Conservation (phyloP, 2,797 vertebrate species). For the Pelobates cultripes region DNA sequence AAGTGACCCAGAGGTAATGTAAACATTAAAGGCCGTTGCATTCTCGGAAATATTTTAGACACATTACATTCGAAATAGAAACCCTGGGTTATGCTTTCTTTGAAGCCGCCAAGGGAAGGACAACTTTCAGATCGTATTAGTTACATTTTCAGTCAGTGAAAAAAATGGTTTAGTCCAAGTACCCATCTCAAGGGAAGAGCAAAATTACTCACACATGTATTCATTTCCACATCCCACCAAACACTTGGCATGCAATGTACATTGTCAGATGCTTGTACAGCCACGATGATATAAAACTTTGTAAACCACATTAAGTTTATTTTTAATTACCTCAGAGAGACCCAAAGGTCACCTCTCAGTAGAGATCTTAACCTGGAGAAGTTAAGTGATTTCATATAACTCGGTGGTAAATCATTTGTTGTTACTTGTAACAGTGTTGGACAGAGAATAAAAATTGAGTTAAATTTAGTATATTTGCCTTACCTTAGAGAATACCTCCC, state of each 20-base stretch:
- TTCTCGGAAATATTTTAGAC: constrained; percentile 43
- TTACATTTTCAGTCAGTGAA: constrained; percentile 40
- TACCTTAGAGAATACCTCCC: constrained; percentile 13
- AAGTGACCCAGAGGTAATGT: constrained; percentile 50
- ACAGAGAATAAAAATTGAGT: constrained; percentile 25
- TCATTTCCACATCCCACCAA: constrained; percentile 71
- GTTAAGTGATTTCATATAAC: constrained; percentile 44
- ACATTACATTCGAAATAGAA: constrained; percentile 40
- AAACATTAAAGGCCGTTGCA: constrained; percentile 24
- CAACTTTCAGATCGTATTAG: constrained; percentile 46
- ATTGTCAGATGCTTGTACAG: constrained; percentile 75
- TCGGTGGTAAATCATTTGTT: constrained; percentile 49
- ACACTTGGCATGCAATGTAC: constrained; percentile 73
- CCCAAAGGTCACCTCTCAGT: constrained; percentile 34
- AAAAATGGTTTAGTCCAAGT: constrained; percentile 25
- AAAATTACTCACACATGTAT: constrained; percentile 71
- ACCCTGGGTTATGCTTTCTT: constrained; percentile 16
- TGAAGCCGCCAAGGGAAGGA: constrained; percentile 44
- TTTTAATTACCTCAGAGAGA: constrained; percentile 45
- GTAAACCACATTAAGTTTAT: constrained; percentile 35
- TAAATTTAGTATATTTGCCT: constrained; percentile 27
- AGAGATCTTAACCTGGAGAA: constrained; percentile 39
- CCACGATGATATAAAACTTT: constrained; percentile 19
- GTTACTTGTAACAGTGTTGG: constrained; percentile 27
- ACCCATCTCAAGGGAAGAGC: constrained; percentile 11